phyloP scores from a whole-genome alignment of 2,113 vertebrate genomes.

The Craseonycteris thonglongyai region DNA sequence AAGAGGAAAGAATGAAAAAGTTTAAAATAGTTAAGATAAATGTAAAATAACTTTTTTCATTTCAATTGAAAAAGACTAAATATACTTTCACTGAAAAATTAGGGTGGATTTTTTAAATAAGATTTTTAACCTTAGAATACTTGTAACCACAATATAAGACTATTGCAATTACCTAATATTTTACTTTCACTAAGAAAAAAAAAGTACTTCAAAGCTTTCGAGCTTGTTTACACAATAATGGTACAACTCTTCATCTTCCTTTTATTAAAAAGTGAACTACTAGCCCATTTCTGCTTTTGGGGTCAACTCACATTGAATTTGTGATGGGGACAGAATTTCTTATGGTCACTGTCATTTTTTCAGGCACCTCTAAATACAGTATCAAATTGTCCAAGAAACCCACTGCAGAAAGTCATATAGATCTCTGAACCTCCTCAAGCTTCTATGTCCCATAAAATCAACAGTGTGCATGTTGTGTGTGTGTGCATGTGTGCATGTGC shows the following conservation, averaged over 20 bases:
- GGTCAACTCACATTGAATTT: neutral
- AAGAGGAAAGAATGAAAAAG: constrained; percentile 51
- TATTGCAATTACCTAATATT: neutral
- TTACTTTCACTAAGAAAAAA: constrained; percentile 1
- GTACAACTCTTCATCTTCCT: neutral
- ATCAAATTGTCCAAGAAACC: neutral
- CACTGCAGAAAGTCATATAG: neutral
- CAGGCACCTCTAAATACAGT: neutral
- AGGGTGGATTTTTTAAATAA: neutral
- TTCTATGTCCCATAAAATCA: neutral
- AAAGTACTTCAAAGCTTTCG: neutral
- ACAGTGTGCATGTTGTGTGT: neutral
- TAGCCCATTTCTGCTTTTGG: neutral
- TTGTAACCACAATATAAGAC: neutral
- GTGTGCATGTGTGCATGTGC: neutral
- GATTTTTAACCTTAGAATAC: neutral
- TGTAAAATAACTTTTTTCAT: constrained; percentile 61
- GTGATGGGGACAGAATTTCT: neutral
- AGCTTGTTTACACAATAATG: neutral
- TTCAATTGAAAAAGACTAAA: constrained; percentile 56
- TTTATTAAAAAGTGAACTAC: constrained; percentile 23
- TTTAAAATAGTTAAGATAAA: constrained; percentile 66
- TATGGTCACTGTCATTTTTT: neutral
- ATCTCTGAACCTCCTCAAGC: neutral
- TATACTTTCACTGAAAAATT: constrained; percentile 13